Base-by-base conservation (phyloP, 2,888 invertebrate genomes). In the Copidosoma aretas region DNA sequence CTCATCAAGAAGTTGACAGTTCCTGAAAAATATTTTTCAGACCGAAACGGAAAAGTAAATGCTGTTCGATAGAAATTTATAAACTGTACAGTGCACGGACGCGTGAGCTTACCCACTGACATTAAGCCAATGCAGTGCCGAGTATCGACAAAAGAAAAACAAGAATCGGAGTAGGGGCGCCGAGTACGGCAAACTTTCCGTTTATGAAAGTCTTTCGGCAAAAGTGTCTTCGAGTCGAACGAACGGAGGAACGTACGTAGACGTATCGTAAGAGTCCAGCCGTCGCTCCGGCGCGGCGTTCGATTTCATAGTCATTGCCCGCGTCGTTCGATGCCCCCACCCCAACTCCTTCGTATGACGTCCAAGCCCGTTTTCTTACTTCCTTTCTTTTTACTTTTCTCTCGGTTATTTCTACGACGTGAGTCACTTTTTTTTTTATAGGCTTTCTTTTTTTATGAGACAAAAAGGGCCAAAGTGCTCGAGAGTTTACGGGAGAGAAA, bases 271-370 rank as follows among this genome's bases (percentile, higher is more conserved):
- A 32, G 32, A 39, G 49, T 57, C 43, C 51, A 39, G 21, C 41
- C 21, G 58, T 32, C 32, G 32, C 49, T 49, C 32, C n/a, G 54
- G 12, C 58, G 12, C 19, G 24, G 56, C 68, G 70, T 72, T 72
- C 65, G 66, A 68, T 70, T 72, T 70, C 67, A 70, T 70, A 70
- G 67, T 64, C 70, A 67, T 70, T 70, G 70, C 70, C 58, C 67
- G 32, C 32, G 64, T 67, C 64, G 70, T 64, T 67, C 60, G 60
- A 32, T 32, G 4, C 32, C 32, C 32, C 8, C 8, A 3, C 32
- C 32, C 32, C 32, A 32, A 32, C 32, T 32, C 52, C 58, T 46
- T 49, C 56, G 61, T 65, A 69, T 69, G 69, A 69, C 67, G 32
- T 46, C 22, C 17, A 21, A n/a, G 17, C 49, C 4, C 53, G 17